Percentiles rank a stretch among this genome's conserved stretches.
phyloP scores from a whole-genome alignment of 2,113 vertebrate genomes.

The Xenopus laevis region DNA sequence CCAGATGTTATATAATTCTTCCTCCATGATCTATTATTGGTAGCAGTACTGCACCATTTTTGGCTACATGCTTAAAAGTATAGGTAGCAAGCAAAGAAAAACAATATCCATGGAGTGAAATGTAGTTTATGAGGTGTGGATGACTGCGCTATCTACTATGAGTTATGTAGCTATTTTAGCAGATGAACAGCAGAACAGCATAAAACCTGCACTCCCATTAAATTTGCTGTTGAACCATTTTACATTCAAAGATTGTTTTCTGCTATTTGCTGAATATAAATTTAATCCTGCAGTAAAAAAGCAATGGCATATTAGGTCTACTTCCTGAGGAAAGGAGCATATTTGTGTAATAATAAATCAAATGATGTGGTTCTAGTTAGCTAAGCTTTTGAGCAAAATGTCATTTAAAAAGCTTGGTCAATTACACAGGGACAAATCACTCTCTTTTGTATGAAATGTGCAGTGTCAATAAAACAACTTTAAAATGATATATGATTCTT shows the following conservation, averaged over 20 bases:
- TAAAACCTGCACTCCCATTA: background rate
- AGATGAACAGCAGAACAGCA: constrained; percentile 1
- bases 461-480: too few relatives aligned
- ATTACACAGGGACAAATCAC: background rate
- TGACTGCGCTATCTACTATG: background rate
- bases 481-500: too few relatives aligned
- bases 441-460: too few relatives aligned
- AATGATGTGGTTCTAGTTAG: background rate
- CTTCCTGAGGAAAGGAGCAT: background rate
- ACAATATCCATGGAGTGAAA: background rate
- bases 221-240: constrained; percentile 12
- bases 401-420: background rate
- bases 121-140: constrained; percentile 1
- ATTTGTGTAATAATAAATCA: background rate
- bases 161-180: constrained; percentile 15
- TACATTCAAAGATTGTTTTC: constrained; percentile 7
- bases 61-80: background rate
- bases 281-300: background rate
- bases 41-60: background rate
- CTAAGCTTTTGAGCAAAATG: background rate
- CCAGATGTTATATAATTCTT: too few relatives aligned
- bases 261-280: constrained; percentile 6
- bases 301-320: constrained; percentile 4
- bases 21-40: background rate
- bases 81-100: background rate